Conservation (phyloP, 1,140 invertebrate species). For the Orius insidiosus region DNA sequence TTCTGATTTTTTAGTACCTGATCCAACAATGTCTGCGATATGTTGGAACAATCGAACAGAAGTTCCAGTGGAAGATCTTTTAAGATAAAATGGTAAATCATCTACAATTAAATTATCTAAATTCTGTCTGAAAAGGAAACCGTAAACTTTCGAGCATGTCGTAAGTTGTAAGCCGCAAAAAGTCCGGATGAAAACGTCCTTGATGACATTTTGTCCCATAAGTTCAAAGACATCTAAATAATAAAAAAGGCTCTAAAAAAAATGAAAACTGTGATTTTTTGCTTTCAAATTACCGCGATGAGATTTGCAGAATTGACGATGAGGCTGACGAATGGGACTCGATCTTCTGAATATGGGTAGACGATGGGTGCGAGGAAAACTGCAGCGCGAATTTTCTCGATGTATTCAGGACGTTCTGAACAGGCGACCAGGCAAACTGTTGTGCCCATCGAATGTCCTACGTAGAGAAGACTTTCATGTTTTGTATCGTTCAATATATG, state of each 20-base stretch:
- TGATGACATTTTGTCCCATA: no score
- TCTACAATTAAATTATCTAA: background rate
- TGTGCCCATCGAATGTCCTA: slow-evolving; percentile 52
- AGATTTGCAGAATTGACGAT: background rate
- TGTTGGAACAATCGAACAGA: slow-evolving; percentile 37
- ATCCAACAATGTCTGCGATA: slow-evolving; percentile 25
- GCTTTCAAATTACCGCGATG: slow-evolving; percentile 2
- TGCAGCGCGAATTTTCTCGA: slow-evolving; percentile 40
- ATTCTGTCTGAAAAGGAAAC: background rate
- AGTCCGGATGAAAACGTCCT: no score
- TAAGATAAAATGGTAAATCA: background rate
- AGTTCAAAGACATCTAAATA: no score
- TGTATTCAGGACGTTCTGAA: slow-evolving; percentile 39
- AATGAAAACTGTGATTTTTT: no score
- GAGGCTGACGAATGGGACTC: background rate
- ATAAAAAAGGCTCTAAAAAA: no score
- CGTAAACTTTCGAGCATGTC: background rate
- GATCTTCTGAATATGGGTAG: background rate
- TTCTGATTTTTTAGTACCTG: no score
- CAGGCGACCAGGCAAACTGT: slow-evolving; percentile 39
- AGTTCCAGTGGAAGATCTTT: slow-evolving; percentile 33
- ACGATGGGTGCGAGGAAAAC: slow-evolving; percentile 53
- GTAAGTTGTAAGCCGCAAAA: background rate
- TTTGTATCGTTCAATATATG: slow-evolving; percentile 35
- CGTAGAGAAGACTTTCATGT: slow-evolving; percentile 34